These are phyloP conservation scores for Tauraco erythrolophus DNA, from an alignment of 2,113 vertebrate genomes.

Conservation along the genomic window DNA sequence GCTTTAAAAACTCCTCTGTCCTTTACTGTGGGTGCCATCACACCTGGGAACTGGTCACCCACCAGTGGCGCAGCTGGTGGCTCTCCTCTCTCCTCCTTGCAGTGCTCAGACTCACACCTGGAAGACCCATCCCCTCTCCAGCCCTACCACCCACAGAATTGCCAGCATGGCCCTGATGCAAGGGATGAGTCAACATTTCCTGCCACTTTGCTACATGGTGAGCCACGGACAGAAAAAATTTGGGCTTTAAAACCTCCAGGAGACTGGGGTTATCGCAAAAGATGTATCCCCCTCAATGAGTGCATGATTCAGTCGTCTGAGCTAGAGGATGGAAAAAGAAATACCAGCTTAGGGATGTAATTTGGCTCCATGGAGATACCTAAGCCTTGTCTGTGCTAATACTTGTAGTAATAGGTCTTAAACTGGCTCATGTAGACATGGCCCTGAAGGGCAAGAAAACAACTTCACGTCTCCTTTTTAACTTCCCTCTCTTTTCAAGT, in stretches of 20 bases:
- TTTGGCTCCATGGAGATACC: conserved; percentile 25
- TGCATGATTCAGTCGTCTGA: not conserved
- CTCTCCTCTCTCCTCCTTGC: rapidly evolving
- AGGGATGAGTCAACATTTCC: not conserved
- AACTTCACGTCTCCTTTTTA: conserved; percentile 10
- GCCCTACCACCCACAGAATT: not conserved
- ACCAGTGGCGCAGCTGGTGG: not conserved
- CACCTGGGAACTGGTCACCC: not conserved
- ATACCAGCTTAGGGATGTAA: not conserved
- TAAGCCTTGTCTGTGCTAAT: not conserved
- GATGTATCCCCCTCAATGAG: not conserved
- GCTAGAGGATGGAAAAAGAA: not conserved
- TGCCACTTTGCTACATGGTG: not conserved
- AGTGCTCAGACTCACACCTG: not conserved
- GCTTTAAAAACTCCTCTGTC: not conserved
- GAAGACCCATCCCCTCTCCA: not conserved
- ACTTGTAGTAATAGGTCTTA: conserved; percentile 17
- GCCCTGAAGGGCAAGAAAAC: conserved; percentile 33
- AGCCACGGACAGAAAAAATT: not conserved
- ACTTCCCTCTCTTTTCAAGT: not conserved
- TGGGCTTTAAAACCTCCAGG: not conserved
- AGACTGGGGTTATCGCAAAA: not conserved
- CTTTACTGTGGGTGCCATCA: not conserved
- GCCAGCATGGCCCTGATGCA: not conserved
- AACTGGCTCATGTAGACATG: conserved; percentile 8